A percentile compares a stretch with the other conserved stretches of the same genome.
Evolutionary conservation across 2,888 invertebrate genomes (phyloP).

Genomic region (Aphodius sticticus): DNA sequence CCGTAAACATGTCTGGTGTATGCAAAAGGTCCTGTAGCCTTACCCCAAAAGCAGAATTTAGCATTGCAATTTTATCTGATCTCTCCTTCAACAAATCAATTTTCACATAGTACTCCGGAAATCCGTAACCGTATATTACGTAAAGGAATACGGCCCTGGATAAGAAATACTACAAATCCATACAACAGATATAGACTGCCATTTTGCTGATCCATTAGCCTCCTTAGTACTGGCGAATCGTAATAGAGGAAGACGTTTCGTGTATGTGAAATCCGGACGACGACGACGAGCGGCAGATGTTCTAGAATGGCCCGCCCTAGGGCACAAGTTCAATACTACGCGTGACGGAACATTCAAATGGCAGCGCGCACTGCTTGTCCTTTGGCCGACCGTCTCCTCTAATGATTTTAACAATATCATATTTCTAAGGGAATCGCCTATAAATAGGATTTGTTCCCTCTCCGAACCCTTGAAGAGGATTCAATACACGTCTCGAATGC

Average conservation of each 20-base stretch:
- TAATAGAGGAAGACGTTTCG: conserved; percentile 40
- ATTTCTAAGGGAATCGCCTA: conserved; percentile 28
- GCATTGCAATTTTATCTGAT: no score
- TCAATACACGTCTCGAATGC: background rate
- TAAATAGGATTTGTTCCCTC: conserved; percentile 31
- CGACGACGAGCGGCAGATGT: conserved; percentile 46
- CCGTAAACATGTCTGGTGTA: no score
- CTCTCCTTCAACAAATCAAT: no score
- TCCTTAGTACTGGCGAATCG: conserved; percentile 20
- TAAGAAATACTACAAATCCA: no score
- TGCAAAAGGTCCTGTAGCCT: no score
- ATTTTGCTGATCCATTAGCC: background rate
- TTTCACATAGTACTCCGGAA: no score
- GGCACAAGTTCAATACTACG: conserved; percentile 46
- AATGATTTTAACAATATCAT: conserved; percentile 35
- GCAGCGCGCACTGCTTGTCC: conserved; percentile 45
- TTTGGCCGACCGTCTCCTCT: conserved; percentile 29
- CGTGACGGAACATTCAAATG: conserved; percentile 50
- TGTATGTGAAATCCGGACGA: conserved; percentile 37
- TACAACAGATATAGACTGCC: background rate
- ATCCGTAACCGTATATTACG: no score
- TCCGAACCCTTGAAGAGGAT: background rate
- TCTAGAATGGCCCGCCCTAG: conserved; percentile 47
- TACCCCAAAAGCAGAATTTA: no score
- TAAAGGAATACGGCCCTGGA: no score